Evolutionary conservation across 2,888 invertebrate species (phyloP).

Genomic region (Erpobdella octoculata): DNA sequence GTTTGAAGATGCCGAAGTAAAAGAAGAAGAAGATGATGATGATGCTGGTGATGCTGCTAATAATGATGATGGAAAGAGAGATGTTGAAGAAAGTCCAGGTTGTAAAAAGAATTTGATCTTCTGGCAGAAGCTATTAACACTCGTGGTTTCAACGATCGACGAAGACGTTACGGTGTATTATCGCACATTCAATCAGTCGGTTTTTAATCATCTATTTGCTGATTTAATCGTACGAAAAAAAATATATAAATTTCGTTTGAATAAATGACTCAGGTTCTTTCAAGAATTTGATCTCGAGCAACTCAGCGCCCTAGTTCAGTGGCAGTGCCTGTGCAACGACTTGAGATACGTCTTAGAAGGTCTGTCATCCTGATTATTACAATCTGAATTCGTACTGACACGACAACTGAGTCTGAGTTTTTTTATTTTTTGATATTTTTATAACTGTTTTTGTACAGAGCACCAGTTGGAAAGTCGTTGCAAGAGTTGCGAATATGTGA

Average conservation of each 20-base stretch:
- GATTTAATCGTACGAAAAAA: background rate
- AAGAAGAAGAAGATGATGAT: conserved; percentile 60
- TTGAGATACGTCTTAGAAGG: conserved; percentile 87
- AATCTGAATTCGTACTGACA: background rate
- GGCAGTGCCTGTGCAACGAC: conserved; percentile 83
- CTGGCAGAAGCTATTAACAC: conserved; percentile 92
- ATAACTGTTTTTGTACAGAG: conserved; percentile 60
- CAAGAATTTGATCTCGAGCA: conserved; percentile 77
- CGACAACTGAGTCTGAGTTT: background rate
- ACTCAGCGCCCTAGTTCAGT: conserved; percentile 93
- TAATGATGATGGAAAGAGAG: background rate
- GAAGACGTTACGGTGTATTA: conserved; percentile 97
- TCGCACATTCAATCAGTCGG: conserved; percentile 83
- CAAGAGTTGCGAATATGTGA: conserved; percentile 98
- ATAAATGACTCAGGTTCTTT: background rate
- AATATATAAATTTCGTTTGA: background rate
- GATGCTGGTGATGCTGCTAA: no score
- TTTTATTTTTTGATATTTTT: no score
- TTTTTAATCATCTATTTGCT: no score
- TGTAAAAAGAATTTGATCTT: conserved; percentile 80
- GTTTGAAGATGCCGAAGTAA: conserved; percentile 58
- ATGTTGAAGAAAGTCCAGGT: conserved; percentile 58
- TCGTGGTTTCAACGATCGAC: conserved; percentile 95
- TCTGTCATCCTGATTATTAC: conserved; percentile 36
- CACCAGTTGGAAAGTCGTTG: conserved; percentile 87